Evolutionary conservation across 1,140 invertebrate species (phyloP), one percentile per base, ranked within the genome.

Genomic region (Apis cerana): DNA sequence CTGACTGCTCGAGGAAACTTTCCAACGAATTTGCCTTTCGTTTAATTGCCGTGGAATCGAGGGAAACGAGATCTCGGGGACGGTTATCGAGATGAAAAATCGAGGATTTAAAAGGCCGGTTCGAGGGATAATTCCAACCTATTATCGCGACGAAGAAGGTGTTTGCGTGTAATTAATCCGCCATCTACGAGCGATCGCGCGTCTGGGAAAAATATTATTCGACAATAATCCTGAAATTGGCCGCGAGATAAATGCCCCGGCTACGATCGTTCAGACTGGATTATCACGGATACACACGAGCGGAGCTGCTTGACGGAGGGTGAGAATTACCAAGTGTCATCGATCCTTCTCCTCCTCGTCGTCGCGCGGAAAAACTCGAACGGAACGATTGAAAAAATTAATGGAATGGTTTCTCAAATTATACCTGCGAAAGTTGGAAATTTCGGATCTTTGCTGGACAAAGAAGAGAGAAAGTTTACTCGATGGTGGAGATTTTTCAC

Each of bases 321-420:
- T 76, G 75, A 90, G 83, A 92, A 91, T 86, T 90, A 92, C 89
- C 88, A 43, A 89, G 75, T 65, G 82, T 88, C 89, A 91, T 92
- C 89, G 89, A 93, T 92, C 91, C 85, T 82, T 56, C 56, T 75
- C 67, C 70, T n/a, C 4, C n/a, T 17, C n/a, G 43, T 43, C 8
- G 59, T 23, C 19, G 80, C 61, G 43, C 56, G 71, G 64, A 69
- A 82, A 59, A 82, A 61, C 72, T 82, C 33, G 62, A 15, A 12
- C 23, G 17, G 5, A 8, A 33, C 54, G 77, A 82, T 76, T 76
- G 61, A 76, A 69, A 58, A 64, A 48, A 76, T 82, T 76, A 82
- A 43, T 13, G 62, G 13, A 65, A 76, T 17, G 33, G 59, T 13
- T 21, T 48, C 15, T 0, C 12, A 19, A 33, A 70, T 79, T 71